phyloP scores from a whole-genome alignment of 2,888 invertebrate genomes.

The Cephus rjabovi region DNA sequence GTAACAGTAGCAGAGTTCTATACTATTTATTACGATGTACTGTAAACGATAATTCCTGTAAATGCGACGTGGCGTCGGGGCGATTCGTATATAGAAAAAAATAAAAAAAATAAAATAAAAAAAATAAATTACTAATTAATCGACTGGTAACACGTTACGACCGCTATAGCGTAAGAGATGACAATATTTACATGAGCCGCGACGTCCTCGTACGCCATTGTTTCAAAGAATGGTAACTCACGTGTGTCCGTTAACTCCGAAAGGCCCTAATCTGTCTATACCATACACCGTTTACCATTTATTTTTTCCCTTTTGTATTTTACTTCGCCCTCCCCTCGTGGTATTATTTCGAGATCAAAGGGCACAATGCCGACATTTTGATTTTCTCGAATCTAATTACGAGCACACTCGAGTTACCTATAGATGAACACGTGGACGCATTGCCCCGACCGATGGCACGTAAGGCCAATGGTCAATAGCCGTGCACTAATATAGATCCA shows the following conservation, averaged over 20 bases:
- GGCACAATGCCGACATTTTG: neutral
- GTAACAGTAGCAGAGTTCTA: conserved; percentile 37
- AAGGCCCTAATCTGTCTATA: neutral
- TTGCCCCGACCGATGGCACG: conserved; percentile 41
- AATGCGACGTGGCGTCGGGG: conserved; percentile 14
- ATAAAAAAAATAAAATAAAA: neutral
- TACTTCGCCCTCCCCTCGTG: conserved; percentile 6
- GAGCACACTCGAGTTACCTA: conserved; percentile 35
- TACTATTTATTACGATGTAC: conserved; percentile 57
- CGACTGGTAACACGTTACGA: conserved; percentile 7
- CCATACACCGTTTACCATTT: neutral
- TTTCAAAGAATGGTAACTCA: neutral
- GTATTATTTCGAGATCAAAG: neutral
- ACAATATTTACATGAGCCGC: conserved; percentile 24
- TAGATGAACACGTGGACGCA: conserved; percentile 32
- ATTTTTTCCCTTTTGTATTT: conserved; percentile 18
- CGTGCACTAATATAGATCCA: neutral
- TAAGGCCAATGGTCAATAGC: neutral
- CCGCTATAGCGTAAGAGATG: conserved; percentile 46
- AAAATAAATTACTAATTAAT: conserved; percentile 5
- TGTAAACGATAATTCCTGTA: conserved; percentile 38
- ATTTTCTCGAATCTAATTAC: neutral
- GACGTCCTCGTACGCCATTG: neutral
- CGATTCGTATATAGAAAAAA: conserved; percentile 9
- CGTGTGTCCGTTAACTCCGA: neutral